A percentile compares a stretch with the other conserved stretches of the same genome.
Evolutionary conservation across 1,140 invertebrate species (phyloP).

Genomic region (Aphelinus atriplicis): DNA sequence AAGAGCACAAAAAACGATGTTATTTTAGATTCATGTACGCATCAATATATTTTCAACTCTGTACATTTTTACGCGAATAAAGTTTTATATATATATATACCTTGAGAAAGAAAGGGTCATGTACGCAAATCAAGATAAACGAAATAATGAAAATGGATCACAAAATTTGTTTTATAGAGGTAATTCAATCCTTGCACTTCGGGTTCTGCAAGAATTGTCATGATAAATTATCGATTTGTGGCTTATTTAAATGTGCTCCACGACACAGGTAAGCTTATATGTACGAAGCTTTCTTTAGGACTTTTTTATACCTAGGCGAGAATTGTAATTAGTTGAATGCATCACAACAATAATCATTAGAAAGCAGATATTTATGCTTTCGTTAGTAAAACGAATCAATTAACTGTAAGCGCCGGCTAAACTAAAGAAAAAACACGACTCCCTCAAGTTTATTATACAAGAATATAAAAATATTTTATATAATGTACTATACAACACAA

Average conservation of each 20-base stretch:
- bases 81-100: background rate
- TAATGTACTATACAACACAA: constrained; percentile 45
- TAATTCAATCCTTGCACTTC: background rate
- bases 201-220: too few species aligned
- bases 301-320: too few species aligned
- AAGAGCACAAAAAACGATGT: constrained; percentile 19
- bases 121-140: background rate
- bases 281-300: too few species aligned
- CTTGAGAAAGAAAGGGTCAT: too few species aligned
- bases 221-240: too few species aligned
- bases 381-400: constrained; percentile 30
- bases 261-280: too few species aligned
- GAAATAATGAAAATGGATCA: background rate
- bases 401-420: constrained; percentile 37
- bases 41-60: background rate
- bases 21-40: background rate
- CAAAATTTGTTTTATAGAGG: constrained; percentile 24
- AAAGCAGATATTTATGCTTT: constrained; percentile 19
- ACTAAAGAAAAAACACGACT: constrained; percentile 41
- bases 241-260: too few species aligned
- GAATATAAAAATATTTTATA: constrained; percentile 45
- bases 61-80: background rate
- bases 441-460: constrained; percentile 41
- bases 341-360: constrained; percentile 28
- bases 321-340: background rate